Evolutionary conservation across 2,888 invertebrate species (phyloP), one percentile per base, ranked within the genome.

Genomic region (Cephus spinipes): DNA sequence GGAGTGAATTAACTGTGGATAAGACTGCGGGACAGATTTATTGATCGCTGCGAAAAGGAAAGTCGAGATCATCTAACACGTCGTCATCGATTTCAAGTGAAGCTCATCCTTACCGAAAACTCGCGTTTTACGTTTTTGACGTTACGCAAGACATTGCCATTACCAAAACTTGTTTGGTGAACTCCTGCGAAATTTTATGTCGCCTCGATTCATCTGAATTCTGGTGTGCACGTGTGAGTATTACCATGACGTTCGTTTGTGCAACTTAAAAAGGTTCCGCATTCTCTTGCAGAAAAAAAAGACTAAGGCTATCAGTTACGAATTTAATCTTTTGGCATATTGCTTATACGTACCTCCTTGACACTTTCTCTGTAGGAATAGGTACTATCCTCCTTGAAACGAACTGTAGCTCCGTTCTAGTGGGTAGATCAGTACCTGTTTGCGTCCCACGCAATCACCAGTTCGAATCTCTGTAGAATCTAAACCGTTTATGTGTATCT

Each of bases 21-120:
- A 55, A 55, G 23, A 23, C 55, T 55, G 9, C 1, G 55, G 55
- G 55, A 76, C 81, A 77, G 75, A 76, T 73, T 80, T 74, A 30
- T 74, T 30, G n/a, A 15, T 36, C 35, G n/a, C 36, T 76, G 68
- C 76, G 69, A 69, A 34, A 69, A 68, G 69, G 76, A 69, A 73
- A 73, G 34, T 32, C n/a, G 35, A 23, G n/a, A 34, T 34, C 30
- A 30, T 23, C 74, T 15, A 71, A 12, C 23, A 23, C 31, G 74
- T 73, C 74, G 12, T 34, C 32, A 23, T 34, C 34, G 35, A 33
- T 73, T 33, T 34, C 71, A 30, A 71, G 75, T 68, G 12, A 55
- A 40, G 75, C 40, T 23, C 31, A 32, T 75, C 68, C 75, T 40
- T 12, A 30, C n/a, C 31, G 31, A 68, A 55, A 40, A 12, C n/a